A percentile compares a stretch with the other conserved stretches of the same genome.
These are phyloP conservation scores for Neoarius graeffei DNA, from an alignment of 2,113 vertebrate species.

Conservation along the genomic window DNA sequence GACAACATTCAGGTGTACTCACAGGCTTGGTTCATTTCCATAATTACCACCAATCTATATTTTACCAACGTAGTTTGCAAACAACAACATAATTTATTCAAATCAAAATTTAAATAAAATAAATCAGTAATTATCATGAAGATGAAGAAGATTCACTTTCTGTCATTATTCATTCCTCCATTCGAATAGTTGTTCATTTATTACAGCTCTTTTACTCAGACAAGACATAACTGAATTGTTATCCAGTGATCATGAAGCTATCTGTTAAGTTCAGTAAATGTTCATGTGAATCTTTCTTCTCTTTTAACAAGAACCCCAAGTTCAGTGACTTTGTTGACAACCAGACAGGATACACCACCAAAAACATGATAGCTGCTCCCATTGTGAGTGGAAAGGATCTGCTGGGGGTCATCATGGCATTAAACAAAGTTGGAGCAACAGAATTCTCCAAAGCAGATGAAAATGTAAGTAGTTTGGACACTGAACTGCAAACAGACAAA, in stretches of 20 bases:
- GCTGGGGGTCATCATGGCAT: slow-evolving; percentile 83
- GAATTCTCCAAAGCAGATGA: slow-evolving; percentile 86
- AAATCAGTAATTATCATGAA: neutral
- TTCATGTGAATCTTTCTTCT: slow-evolving; percentile 8
- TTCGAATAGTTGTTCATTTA: neutral
- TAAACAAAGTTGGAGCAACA: slow-evolving; percentile 85
- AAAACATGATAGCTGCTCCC: slow-evolving; percentile 79
- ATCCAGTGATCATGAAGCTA: neutral
- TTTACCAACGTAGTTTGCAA: neutral
- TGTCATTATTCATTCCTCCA: neutral
- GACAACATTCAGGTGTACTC: neutral
- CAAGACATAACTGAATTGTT: neutral
- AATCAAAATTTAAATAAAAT: neutral
- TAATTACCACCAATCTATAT: neutral
- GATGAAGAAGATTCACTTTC: neutral
- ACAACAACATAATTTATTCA: neutral
- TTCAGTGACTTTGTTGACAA: slow-evolving; percentile 93
- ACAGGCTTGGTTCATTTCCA: neutral
- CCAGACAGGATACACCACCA: slow-evolving; percentile 87
- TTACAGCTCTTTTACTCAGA: neutral
- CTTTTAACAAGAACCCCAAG: slow-evolving; percentile 79
- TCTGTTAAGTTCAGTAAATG: neutral
- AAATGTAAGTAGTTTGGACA: slow-evolving; percentile 71
- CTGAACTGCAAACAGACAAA: slow-evolving; percentile 18
- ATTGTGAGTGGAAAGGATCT: slow-evolving; percentile 85